Evolutionary conservation across 2,797 vertebrate genomes (phyloP).

Genomic region (Rhincodon typus): DNA sequence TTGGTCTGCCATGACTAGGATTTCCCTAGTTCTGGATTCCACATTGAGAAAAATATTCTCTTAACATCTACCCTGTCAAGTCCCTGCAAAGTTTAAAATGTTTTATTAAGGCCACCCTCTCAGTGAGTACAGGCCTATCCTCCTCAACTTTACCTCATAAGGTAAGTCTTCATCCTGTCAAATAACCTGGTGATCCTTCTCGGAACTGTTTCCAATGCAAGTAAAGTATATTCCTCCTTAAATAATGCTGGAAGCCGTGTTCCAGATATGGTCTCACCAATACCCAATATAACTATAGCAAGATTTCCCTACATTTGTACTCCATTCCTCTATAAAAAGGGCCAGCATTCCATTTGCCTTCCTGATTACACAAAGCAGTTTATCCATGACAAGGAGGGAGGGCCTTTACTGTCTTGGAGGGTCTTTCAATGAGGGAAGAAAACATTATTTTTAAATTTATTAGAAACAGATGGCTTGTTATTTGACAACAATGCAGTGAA

Average conservation of each 20-base stretch:
- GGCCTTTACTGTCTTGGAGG: neutral
- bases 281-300: neutral
- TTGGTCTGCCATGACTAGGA: too few species aligned
- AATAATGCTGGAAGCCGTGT: neutral
- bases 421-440: neutral
- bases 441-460: neutral
- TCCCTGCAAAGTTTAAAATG: neutral
- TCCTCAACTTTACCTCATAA: neutral
- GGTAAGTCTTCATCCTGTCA: neutral
- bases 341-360: neutral
- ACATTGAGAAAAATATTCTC: neutral
- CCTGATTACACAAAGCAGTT: neutral
- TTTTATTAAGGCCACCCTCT: neutral
- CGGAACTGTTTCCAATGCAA: neutral
- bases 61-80: neutral
- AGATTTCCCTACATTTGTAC: neutral
- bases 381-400: neutral
- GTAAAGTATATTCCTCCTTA: neutral
- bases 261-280: neutral
- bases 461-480: neutral
- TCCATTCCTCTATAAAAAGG: neutral
- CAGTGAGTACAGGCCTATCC: neutral
- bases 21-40: neutral
- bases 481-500: neutral
- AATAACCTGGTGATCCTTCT: neutral